Percentiles rank a stretch among this genome's conserved stretches.
These are phyloP conservation scores for Podarcis muralis DNA, from an alignment of 2,113 vertebrate species.

Conservation along the genomic window DNA sequence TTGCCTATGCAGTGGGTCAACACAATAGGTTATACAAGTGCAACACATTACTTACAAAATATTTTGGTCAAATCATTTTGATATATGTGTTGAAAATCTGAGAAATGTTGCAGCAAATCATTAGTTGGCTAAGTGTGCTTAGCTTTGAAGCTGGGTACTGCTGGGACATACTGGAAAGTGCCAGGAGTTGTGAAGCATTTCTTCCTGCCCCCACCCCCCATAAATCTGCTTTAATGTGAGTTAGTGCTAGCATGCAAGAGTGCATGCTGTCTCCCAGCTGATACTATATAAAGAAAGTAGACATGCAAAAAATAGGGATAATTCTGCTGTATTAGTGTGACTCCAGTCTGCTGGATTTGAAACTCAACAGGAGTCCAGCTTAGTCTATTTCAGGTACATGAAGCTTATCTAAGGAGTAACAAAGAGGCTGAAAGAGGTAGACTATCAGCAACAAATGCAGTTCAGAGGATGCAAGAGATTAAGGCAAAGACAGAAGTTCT, in stretches of 20 bases:
- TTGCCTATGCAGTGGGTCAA: not conserved
- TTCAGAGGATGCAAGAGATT: not conserved
- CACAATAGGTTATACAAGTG: not conserved
- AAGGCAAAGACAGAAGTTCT: not conserved
- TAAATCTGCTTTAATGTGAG: not conserved
- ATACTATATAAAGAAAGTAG: constrained; percentile 3
- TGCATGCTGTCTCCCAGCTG: not conserved
- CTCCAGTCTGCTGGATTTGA: not conserved
- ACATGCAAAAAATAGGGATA: not conserved
- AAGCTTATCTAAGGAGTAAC: not conserved
- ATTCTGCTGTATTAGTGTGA: not conserved
- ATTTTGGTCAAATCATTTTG: not conserved
- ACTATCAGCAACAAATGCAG: not conserved
- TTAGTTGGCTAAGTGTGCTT: not conserved
- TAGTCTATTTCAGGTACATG: constrained; percentile 4
- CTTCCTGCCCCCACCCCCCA: not conserved
- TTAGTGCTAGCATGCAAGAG: not conserved
- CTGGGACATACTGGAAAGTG: not conserved
- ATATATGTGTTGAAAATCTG: not conserved
- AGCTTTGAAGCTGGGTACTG: not conserved
- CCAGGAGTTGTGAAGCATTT: not conserved
- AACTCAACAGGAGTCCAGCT: constrained; percentile 7
- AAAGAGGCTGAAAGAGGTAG: not conserved
- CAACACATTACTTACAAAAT: not conserved
- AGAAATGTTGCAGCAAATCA: not conserved